Conservation (phyloP, 1,140 invertebrate genomes). For the Metopolophium dirhodum region DNA sequence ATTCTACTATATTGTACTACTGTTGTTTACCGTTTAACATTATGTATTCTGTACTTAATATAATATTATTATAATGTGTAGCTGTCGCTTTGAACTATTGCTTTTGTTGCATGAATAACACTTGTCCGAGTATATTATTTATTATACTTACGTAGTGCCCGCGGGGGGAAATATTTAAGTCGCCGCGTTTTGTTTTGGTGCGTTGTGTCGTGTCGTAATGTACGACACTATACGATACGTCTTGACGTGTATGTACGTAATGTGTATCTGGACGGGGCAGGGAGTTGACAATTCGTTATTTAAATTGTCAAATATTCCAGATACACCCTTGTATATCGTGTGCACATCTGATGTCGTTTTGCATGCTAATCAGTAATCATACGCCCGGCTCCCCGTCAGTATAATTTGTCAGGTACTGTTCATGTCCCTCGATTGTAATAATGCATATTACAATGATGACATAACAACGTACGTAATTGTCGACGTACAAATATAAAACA, state of each 20-base stretch:
- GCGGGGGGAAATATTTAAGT: neutral
- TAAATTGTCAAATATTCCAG: neutral
- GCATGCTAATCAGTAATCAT: conserved; percentile 8
- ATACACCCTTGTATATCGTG: neutral
- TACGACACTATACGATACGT: neutral
- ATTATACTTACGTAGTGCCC: neutral
- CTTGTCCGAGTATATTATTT: neutral
- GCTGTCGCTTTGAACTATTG: neutral
- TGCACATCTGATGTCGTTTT: neutral
- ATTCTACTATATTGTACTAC: neutral
- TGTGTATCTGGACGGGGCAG: neutral
- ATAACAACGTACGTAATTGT: neutral
- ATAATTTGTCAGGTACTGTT: neutral
- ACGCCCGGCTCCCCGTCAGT: neutral
- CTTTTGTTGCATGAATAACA: conserved; percentile 19
- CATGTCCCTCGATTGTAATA: neutral
- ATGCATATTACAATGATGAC: neutral
- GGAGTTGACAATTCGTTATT: neutral
- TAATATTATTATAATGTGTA: neutral
- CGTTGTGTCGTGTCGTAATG: neutral
- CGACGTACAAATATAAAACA: neutral
- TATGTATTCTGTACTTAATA: neutral
- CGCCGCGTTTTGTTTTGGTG: neutral
- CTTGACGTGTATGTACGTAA: neutral
- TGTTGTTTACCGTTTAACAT: neutral